These are phyloP conservation scores for Drosophila aff. DNA, from an alignment of 1,140 invertebrate species.

Conservation along the genomic window DNA sequence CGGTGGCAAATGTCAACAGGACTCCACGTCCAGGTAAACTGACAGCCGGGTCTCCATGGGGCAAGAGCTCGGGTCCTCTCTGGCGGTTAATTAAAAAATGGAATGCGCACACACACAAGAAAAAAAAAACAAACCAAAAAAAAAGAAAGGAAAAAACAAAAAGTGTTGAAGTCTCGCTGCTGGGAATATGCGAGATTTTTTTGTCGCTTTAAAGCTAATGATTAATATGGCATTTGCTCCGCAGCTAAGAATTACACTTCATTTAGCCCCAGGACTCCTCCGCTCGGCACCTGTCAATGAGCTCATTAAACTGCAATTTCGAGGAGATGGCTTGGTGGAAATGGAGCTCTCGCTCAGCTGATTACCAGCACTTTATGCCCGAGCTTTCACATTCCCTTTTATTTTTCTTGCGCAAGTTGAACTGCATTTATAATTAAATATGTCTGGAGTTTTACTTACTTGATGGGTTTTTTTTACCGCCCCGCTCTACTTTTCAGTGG, in stretches of 20 bases:
- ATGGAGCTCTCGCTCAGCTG: slow-evolving; percentile 48
- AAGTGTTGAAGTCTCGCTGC: slow-evolving; percentile 40
- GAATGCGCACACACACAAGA: slow-evolving; percentile 22
- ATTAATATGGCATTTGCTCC: slow-evolving; percentile 64
- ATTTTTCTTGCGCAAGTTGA: slow-evolving; percentile 39
- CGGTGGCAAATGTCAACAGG: slow-evolving; percentile 78
- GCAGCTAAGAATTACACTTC: slow-evolving; percentile 43
- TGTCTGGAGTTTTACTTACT: slow-evolving; percentile 55
- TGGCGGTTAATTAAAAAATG: slow-evolving; percentile 78
- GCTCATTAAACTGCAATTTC: slow-evolving; percentile 79
- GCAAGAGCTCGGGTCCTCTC: slow-evolving; percentile 34
- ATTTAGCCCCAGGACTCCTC: slow-evolving; percentile 48
- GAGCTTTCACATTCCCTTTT: slow-evolving; percentile 19
- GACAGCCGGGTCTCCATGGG: slow-evolving; percentile 56
- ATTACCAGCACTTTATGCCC: slow-evolving; percentile 45
- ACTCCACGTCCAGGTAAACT: slow-evolving; percentile 67
- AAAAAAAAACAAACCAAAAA: background rate
- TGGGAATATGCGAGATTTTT: slow-evolving; percentile 29
- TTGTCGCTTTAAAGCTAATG: slow-evolving; percentile 37
- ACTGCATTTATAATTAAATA: slow-evolving; percentile 64
- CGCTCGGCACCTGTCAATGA: slow-evolving; percentile 63
- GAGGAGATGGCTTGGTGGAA: slow-evolving; percentile 44
- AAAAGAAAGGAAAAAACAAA: slow-evolving; percentile 1
- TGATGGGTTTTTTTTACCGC: slow-evolving; percentile 23
- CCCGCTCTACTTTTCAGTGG: background rate